Evolutionary conservation across 2,113 vertebrate genomes (phyloP), one percentile per base, ranked within the genome.

Genomic region (Percopsis transmontana): DNA sequence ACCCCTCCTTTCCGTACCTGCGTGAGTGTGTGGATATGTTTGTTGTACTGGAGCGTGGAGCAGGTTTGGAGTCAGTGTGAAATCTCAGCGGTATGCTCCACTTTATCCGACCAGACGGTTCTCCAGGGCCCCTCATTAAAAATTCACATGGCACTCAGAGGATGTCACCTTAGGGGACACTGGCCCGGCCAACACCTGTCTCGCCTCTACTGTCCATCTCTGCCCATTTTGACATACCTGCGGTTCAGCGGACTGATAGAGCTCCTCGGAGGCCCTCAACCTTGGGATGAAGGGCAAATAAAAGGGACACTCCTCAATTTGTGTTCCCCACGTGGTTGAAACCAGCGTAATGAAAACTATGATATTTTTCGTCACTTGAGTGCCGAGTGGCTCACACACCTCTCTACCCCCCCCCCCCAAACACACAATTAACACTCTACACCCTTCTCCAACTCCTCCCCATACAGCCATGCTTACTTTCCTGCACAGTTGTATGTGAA

Each of bases 101-200:
- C 74, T 85, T 80, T 79, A 79, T 72, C 76, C 56, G 62, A 57
- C 67, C 66, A 21, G 74, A 62, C 61, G 48, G 63, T 58, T 68
- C 83, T 82, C 83, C 9, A 50, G 69, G 66, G 61, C 66, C 42
- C 63, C 14, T 76, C 79, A 86, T 88, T 76, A 87, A 80, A 79
- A 79, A 87, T 90, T 88, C 77, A 86, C 62, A 18, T 15, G 64
- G 77, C 65, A 83, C 81, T 79, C 81, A 59, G 67, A 72, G 66
- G 72, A 76, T 70, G 57, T 81, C 72, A 75, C 64, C 72, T 71
- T 69, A 53, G 62, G 76, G 71, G 64, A 77, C 70, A 63, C 69
- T 75, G 80, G 79, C 73, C 77, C 74, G 75, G 73, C 64, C 79
- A 74, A 83, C 81, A 81, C 85, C 84, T 85, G 86, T 82, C 86